Evolutionary conservation across 2,797 vertebrate genomes (phyloP).

Genomic region (Limosa lapponica): DNA sequence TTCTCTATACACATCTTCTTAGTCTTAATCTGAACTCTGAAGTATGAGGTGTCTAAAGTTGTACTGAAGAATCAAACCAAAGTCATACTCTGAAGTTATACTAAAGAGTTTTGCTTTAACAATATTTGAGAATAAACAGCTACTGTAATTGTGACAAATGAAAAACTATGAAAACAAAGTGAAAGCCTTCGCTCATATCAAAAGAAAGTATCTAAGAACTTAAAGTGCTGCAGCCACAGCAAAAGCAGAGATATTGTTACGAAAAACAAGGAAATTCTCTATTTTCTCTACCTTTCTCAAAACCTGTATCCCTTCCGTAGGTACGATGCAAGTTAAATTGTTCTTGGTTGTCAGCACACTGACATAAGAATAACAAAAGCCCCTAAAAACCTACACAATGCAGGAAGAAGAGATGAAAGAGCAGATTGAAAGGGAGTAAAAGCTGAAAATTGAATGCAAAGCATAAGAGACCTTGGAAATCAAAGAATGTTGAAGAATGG

Average conservation of each 20-base stretch:
- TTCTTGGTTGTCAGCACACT: background rate
- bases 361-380: background rate
- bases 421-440: background rate
- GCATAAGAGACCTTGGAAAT: background rate
- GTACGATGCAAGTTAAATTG: background rate
- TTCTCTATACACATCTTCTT: accelerated
- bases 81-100: background rate
- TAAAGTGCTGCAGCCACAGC: background rate
- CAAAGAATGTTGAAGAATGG: accelerated
- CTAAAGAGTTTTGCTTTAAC: background rate
- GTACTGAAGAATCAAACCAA: background rate
- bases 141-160: background rate
- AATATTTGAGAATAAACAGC: background rate
- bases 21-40: background rate
- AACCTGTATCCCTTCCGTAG: background rate
- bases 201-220: background rate
- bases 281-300: background rate
- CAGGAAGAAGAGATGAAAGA: background rate
- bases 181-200: background rate
- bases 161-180: background rate
- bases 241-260: background rate
- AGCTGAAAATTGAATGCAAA: background rate
- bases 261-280: background rate
- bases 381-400: background rate
- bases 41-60: background rate